Conservation (phyloP, 2,797 vertebrate genomes). For the Oreortyx pictus region DNA sequence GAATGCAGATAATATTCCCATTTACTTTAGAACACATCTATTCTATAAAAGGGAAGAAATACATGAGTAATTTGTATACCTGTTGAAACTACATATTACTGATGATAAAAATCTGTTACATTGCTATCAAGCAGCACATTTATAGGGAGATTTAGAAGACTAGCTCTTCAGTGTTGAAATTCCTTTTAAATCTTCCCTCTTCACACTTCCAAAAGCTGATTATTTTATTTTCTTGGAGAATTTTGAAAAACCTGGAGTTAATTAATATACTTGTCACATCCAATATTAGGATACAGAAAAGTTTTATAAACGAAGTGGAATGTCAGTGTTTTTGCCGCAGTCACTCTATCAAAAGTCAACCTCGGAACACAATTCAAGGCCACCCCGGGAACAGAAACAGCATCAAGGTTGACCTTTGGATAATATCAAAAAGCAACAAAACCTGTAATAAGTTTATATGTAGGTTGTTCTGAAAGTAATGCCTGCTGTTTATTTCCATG, state of each 20-base stretch:
- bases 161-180: neutral
- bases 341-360: constrained; percentile 67
- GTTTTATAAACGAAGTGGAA: constrained; percentile 58
- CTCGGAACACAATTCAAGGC: constrained; percentile 51
- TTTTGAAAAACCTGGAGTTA: constrained; percentile 9
- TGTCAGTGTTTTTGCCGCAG: constrained; percentile 35
- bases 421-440: constrained; percentile 31
- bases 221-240: constrained; percentile 7
- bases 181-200: neutral
- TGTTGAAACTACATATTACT: neutral
- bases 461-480: no score
- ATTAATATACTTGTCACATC: constrained; percentile 66
- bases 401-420: constrained; percentile 42
- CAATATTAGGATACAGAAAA: constrained; percentile 28
- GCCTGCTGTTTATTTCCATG: no score
- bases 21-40: neutral
- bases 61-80: neutral
- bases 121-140: neutral
- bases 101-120: neutral
- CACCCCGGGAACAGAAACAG: constrained; percentile 58
- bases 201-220: neutral
- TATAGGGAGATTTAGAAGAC: neutral
- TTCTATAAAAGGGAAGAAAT: neutral
- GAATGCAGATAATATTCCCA: rapidly evolving
- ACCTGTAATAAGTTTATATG: neutral